These are phyloP conservation scores for human DNA, from an alignment of 2,113 vertebrate genomes.

Conservation along the genomic window DNA sequence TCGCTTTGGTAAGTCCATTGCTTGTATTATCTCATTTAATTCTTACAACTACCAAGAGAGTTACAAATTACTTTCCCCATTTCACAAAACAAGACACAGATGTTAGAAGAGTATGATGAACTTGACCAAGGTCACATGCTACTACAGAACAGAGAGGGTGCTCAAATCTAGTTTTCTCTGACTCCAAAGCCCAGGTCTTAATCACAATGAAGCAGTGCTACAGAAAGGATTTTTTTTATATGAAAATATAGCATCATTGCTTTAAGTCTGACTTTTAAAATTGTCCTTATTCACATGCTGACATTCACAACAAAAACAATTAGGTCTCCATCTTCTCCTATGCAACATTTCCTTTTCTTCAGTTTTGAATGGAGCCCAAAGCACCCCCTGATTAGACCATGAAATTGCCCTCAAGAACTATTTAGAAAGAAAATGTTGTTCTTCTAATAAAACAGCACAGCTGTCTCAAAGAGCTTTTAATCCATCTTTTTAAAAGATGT, in stretches of 20 bases:
- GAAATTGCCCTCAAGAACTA: conserved; percentile 62
- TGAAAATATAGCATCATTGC: not conserved
- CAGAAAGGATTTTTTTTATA: not conserved
- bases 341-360: conserved; percentile 24
- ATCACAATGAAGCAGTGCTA: not conserved
- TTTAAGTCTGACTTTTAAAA: conserved; percentile 16
- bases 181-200: not conserved
- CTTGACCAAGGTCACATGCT: not conserved
- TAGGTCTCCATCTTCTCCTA: not conserved
- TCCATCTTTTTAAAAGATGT: conserved; percentile 80
- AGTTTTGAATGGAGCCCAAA: conserved; percentile 28
- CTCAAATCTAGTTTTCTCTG: not conserved
- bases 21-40: not conserved
- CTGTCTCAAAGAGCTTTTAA: conserved; percentile 73
- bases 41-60: not conserved
- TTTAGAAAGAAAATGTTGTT: conserved; percentile 74
- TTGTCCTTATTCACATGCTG: not conserved
- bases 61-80: not conserved
- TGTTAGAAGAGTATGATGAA: not conserved
- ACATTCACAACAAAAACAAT: not conserved
- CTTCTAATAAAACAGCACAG: conserved; percentile 65
- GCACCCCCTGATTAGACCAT: conserved; percentile 38
- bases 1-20: not conserved
- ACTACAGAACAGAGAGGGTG: not conserved
- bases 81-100: not conserved